phyloP scores from a whole-genome alignment of 2,888 invertebrate species.

The Clivina fossor region DNA sequence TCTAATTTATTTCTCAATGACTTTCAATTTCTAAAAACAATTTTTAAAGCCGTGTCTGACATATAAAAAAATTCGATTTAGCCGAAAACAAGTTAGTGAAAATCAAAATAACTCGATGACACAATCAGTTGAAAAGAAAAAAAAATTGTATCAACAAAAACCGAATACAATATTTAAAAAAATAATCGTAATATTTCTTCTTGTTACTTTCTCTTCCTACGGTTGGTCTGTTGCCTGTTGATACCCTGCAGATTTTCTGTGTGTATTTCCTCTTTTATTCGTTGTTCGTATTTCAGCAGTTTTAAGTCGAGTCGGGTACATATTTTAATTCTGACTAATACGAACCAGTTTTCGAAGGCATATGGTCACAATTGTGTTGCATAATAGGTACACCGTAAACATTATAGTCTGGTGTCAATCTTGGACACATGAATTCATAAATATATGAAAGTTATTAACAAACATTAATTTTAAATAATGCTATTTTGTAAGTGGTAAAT shows the following conservation, averaged over 20 bases:
- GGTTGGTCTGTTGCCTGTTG: background rate
- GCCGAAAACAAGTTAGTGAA: no score
- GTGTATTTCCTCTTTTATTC: slow-evolving; percentile 12
- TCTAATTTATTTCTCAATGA: no score
- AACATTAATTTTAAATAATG: slow-evolving; percentile 23
- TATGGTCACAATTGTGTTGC: slow-evolving; percentile 8
- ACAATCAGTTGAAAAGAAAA: no score
- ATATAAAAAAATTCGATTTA: no score
- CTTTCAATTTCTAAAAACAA: no score
- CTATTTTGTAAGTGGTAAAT: no score
- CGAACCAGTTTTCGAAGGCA: slow-evolving; percentile 15
- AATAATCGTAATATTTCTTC: slow-evolving; percentile 10
- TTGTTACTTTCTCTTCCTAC: slow-evolving; percentile 17
- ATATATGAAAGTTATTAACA: slow-evolving; percentile 30
- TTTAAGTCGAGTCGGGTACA: background rate
- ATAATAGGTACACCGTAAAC: slow-evolving; percentile 5
- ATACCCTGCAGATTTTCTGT: no score
- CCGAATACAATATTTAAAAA: no score
- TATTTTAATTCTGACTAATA: slow-evolving; percentile 12
- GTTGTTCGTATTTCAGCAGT: slow-evolving; percentile 1
- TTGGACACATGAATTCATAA: slow-evolving; percentile 27
- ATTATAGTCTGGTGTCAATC: no score
- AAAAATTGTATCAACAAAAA: no score
- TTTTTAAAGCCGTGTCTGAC: no score
- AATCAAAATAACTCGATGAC: no score